Percentiles rank a stretch among this genome's conserved stretches.
Evolutionary conservation across 2,888 invertebrate species (phyloP).

Genomic region (Agrochola lychnidis): DNA sequence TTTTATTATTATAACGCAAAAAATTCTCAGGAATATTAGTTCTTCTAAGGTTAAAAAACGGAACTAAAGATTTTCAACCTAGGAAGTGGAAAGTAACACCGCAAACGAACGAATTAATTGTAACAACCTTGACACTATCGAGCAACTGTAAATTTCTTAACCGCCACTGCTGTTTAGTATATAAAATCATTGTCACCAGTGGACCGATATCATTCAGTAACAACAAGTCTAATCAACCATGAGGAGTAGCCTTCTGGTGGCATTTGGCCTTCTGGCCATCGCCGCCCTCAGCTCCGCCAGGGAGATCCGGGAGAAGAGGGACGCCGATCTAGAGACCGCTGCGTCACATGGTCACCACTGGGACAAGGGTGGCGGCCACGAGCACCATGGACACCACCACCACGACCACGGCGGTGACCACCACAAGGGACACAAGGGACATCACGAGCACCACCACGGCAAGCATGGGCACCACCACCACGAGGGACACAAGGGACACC

Average conservation of each 20-base stretch:
- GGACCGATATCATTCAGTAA: constrained; percentile 73
- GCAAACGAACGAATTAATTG: constrained; percentile 55
- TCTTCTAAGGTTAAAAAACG: constrained; percentile 20
- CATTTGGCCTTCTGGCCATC: constrained; percentile 84
- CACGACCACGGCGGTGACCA: constrained; percentile 91
- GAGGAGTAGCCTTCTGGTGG: constrained; percentile 77
- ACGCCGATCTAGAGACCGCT: constrained; percentile 88
- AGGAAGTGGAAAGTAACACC: constrained; percentile 48
- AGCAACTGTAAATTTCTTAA: constrained; percentile 74
- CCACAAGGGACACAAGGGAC: constrained; percentile 92
- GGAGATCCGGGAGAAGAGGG: constrained; percentile 85
- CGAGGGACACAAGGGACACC: constrained; percentile 90
- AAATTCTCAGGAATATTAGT: neutral
- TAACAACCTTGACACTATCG: constrained; percentile 75
- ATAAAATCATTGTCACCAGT: constrained; percentile 76
- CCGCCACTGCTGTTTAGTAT: constrained; percentile 72
- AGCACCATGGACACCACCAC: constrained; percentile 91
- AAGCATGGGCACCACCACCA: constrained; percentile 93
- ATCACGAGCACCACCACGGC: constrained; percentile 92
- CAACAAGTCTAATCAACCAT: constrained; percentile 74
- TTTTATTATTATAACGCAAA: neutral
- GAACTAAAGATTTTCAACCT: constrained; percentile 40
- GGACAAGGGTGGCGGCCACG: constrained; percentile 86
- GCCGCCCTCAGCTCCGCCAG: constrained; percentile 86
- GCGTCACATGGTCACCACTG: constrained; percentile 77